Base-by-base conservation (phyloP, 2,113 vertebrate genomes). In the Thunnus maccoyii region DNA sequence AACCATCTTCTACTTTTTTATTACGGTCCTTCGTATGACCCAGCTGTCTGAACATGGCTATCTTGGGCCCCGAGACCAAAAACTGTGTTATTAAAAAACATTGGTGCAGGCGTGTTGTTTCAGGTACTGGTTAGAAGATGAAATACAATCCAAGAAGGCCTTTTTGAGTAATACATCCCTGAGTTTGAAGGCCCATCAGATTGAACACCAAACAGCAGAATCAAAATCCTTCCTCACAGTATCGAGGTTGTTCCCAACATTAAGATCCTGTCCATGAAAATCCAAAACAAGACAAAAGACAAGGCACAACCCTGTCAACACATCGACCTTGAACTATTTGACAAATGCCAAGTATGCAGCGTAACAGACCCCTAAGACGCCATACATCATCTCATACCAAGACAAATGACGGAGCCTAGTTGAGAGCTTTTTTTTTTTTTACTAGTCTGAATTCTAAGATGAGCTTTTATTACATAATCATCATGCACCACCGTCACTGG, bases 381-480 rank as follows among this genome's bases (percentile, higher is more conserved):
- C 44, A 54, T 12, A 60, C 51, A 75, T 75, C 30, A 63, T 52
- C 20, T 78, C 62, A 20, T 3, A 54, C 13, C 0, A 36, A 22
- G 25, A 68, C 52, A 50, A 51, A 81, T 52, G 51, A 77, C 52
- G 57, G 25, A 66, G 54, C 5, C 46, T 58, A 47, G 44, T 7
- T 52, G 30, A 30, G 46, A 47, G 68, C 18, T 13, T 41, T 9
- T 41, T 41, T 41, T 41, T 41, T 74, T 56, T 14, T 48, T 25
- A 41, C 27, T 48, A 18, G 41, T 44, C 44, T 47, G 5, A 27
- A 60, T 17, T 20, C 30, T 51, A 15, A 60, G 61, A 80, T 22
- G 67, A 64, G 27, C 17, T 58, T 70, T 68, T 77, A 57, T 73
- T 77, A 73, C 47, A 64, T 60, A 54, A 68, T 81, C 63, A 65